Evolutionary conservation across 2,888 invertebrate genomes (phyloP).

Genomic region (Nematopogon swammerdamellus): DNA sequence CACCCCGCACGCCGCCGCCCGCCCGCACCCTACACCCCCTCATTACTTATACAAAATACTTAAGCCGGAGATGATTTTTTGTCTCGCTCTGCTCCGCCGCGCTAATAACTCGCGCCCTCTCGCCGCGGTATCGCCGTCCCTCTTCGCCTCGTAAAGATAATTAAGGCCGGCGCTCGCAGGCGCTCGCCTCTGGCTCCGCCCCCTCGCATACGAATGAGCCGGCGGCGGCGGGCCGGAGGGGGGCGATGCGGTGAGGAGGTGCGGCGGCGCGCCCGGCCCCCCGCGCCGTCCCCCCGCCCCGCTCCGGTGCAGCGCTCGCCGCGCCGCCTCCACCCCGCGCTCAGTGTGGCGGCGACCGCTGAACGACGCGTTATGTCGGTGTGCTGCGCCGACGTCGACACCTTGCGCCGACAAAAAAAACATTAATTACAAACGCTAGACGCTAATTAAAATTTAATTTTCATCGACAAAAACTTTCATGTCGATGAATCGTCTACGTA

Average conservation of each 20-base stretch:
- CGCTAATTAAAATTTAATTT: constrained; percentile 15
- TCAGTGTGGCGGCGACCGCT: constrained; percentile 54
- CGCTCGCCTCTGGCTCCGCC: constrained; percentile 25
- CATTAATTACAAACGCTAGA: constrained; percentile 40
- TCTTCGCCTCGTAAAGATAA: constrained; percentile 49
- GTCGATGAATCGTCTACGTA: background rate
- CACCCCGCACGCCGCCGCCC: constrained; percentile 26
- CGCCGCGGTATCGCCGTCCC: constrained; percentile 42
- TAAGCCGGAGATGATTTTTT: constrained; percentile 48
- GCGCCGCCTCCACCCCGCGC: constrained; percentile 29
- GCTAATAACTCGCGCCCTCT: constrained; percentile 64
- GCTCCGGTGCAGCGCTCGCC: constrained; percentile 13
- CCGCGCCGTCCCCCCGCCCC: constrained; percentile 11
- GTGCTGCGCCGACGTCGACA: constrained; percentile 31
- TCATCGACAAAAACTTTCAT: background rate
- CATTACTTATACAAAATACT: constrained; percentile 60
- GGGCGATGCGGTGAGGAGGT: background rate
- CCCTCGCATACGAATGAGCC: constrained; percentile 11
- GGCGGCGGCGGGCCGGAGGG: background rate
- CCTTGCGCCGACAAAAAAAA: constrained; percentile 28
- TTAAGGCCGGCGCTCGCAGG: constrained; percentile 27
- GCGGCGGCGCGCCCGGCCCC: constrained; percentile 5
- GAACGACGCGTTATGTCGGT: constrained; percentile 30
- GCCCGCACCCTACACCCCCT: constrained; percentile 43
- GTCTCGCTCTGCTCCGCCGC: constrained; percentile 59